A percentile compares a stretch with the other conserved stretches of the same genome.
Evolutionary conservation across 2,888 invertebrate genomes (phyloP).

Genomic region (Acanthoscelides obtectus): DNA sequence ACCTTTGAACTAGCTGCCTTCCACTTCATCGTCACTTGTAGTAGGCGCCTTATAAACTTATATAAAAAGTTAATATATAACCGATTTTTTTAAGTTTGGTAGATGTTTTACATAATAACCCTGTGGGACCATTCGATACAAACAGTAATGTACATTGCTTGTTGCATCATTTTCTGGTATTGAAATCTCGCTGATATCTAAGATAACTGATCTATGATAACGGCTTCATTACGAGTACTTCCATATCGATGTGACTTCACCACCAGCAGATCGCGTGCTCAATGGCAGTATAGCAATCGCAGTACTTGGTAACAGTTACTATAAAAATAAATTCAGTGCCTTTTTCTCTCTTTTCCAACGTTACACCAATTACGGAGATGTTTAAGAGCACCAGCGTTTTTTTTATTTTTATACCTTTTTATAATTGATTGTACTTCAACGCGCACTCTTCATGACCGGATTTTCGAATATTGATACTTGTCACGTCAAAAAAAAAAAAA

Average conservation of each 20-base stretch:
- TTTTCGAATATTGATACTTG: not conserved
- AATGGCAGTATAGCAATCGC: not conserved
- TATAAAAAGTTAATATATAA: no score
- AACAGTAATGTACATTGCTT: no score
- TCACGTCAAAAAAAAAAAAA: not conserved
- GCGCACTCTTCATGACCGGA: not conserved
- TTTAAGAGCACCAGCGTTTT: not conserved
- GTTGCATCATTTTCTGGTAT: no score
- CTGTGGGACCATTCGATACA: no score
- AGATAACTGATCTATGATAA: not conserved
- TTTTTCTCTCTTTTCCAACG: not conserved
- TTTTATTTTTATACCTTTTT: not conserved
- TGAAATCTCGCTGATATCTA: not conserved
- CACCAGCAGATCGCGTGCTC: not conserved
- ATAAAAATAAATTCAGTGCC: not conserved
- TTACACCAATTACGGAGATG: not conserved
- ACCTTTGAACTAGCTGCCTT: no score
- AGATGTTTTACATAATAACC: no score
- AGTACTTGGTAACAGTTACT: not conserved
- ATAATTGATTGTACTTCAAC: not conserved
- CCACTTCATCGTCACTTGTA: no score
- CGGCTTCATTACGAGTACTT: not conserved
- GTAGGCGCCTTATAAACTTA: no score
- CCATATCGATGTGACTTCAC: not conserved
- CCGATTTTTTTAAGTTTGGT: no score